Evolutionary conservation across 1,140 invertebrate genomes (phyloP), one percentile per base, ranked within the genome.

Genomic region (Arctopsyche grandis): DNA sequence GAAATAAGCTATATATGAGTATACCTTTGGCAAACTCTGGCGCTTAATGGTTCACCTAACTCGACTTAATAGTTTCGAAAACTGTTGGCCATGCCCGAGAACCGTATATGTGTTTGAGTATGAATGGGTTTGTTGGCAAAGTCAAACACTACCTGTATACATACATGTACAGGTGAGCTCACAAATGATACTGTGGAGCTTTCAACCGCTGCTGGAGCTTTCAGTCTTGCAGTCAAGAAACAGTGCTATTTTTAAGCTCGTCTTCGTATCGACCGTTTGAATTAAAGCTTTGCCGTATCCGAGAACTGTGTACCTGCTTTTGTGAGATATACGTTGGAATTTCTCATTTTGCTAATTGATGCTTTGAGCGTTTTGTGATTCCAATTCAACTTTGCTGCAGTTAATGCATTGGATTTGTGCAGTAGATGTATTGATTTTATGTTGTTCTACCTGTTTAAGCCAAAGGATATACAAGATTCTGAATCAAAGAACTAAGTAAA

Each of bases 51-150:
- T 66, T 66, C 24, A 66, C 22, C 24, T 26, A 26, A 66, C 63
- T 22, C 22, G 24, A 22, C 22, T 66, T 29, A 66, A 66, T 66
- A 66, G 63, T 66, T 66, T 66, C 24, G 63, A 24, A 66, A 26
- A 26, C 24, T 22, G 22, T 29, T 19, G n/a, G 29, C 29, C 29
- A 7, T 38, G n/a, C n/a, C n/a, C n/a, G n/a, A n/a, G n/a, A n/a
- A n/a, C n/a, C n/a, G n/a, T n/a, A n/a, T n/a, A n/a, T 56, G 56
- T 60, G 56, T 60, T 60, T 60, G 56, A 60, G 56, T 60, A 60
- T 21, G 56, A 60, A 60, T 21, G 56, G 19, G 56, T 60, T 60
- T 60, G 56, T 60, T 60, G 56, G n/a, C 56, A 16, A 60, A 60
- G 56, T 60, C 16, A 60, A 60, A 60, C 56, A 60, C 9, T 60